phyloP scores from a whole-genome alignment of 2,113 vertebrate species.

The Phaetusa simplex region DNA sequence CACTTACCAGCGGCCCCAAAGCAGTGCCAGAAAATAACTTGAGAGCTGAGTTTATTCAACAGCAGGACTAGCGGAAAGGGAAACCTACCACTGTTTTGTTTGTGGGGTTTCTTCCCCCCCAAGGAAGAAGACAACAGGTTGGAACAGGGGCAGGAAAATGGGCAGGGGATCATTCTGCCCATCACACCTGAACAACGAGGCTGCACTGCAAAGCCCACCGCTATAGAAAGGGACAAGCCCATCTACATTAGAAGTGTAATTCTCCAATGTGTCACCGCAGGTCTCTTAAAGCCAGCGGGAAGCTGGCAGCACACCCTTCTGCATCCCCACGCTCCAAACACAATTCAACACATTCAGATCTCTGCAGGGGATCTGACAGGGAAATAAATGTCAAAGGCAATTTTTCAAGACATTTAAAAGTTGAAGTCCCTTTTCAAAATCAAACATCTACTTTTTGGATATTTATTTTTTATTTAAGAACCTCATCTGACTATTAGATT shows the following conservation, averaged over 20 bases:
- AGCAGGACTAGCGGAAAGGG: neutral
- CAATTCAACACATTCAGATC: neutral
- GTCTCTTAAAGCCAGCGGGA: neutral
- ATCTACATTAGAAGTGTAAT: neutral
- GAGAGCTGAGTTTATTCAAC: neutral
- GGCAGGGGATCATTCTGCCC: neutral
- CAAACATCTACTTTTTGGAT: neutral
- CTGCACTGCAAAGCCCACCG: neutral
- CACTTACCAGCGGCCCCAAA: rapidly evolving
- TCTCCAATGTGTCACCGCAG: rapidly evolving
- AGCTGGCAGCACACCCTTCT: neutral
- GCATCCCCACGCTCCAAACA: rapidly evolving
- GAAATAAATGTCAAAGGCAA: neutral
- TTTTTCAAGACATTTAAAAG: neutral
- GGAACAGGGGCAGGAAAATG: neutral
- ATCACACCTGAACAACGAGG: neutral
- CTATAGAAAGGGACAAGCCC: neutral
- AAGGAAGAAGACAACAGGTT: neutral
- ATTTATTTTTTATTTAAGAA: neutral
- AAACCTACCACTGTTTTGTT: neutral
- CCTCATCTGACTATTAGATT: neutral
- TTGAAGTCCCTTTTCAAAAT: neutral
- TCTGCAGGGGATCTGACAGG: neutral
- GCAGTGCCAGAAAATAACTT: neutral
- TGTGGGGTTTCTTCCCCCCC: no score